Evolutionary conservation across 2,888 invertebrate genomes (phyloP), one percentile per base, ranked within the genome.

Genomic region (Trachelus tabidus): DNA sequence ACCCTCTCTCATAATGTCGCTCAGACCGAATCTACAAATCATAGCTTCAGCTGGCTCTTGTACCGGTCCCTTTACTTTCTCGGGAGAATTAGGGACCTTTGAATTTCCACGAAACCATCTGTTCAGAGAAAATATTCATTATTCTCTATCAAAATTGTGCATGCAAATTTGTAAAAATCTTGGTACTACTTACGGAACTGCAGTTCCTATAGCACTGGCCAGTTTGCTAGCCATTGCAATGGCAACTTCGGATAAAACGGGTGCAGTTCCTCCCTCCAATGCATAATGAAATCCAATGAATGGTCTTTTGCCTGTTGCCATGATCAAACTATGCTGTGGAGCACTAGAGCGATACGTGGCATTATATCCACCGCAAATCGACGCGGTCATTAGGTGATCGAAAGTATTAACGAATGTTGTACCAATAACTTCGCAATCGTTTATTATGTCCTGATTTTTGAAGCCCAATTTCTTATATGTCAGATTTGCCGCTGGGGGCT

Each of bases 211-310:
- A 73, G 95, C 95, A 74, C 95, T 95, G 90, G 97, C 96, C 35
- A 98, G 93, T 93, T 97, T 98, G 88, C 95, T 96, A 1, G 98
- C 98, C 75, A 98, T 96, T 77, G 97, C 98, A 89, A 96, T 95
- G 0, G 98, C 98, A n/a, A 98, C 97, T 90, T 98, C 98, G 76
- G 97, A 95, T 23, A 98, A 92, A 23, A 96, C 94, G 0, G 97
- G 96, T 40, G 96, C 96, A 31, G 95, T 93, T 77, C 95, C 95
- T 34, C 98, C 98, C 93, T 98, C 98, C 77, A 97, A 93, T 11
- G 97, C 97, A 92, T 96, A 96, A 92, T 97, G 98, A 91, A 97
- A 98, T 1, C 97, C 97, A 79, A 97, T 90, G 91, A 95, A 98
- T 0, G 98, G 98, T 80, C 95, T 94, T 11, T 94, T 93, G 0